Evolutionary conservation across 2,797 vertebrate species (phyloP), one percentile per base, ranked within the genome.

Genomic region (Tachyglossus aculeatus): DNA sequence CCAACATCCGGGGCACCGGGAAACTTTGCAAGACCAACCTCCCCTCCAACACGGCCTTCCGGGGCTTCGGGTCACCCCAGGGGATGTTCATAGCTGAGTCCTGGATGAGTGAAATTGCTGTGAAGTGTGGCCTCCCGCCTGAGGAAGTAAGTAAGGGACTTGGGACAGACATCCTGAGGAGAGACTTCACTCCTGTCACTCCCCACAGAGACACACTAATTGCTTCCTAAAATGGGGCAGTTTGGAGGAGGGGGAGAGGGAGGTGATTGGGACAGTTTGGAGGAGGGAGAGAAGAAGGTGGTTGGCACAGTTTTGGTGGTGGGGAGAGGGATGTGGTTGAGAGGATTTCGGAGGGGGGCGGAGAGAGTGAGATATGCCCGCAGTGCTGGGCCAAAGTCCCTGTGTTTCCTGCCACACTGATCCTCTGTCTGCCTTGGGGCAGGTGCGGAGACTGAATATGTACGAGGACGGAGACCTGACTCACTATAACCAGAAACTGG

Each of bases 61-160:
- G 98, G 48, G 98, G 97, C 43, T 99, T 99, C 12, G 97, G 97
- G 1, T 94, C 95, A 12, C 69, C 97, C 97, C 0, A 97, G 98
- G 96, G 91, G 47, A 97, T 98, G 97, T 87, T 99, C 92, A 76
- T 98, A 1, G 87, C 94, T 0, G 98, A 99, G 83, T 89, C 85
- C 63, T 99, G 97, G 96, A 96, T 99, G 67, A 94, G 76, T 0
- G 95, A 98, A 4, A 61, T 99, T 2, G 95, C 96, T 5, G 68
- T 83, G 58, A 93, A 82, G 45, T 96, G 97, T 69, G 90, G 90
- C 4, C 81, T 93, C 25, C 90, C 95, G 1, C 85, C 94, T 0
- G 94, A 98, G 57, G 90, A 98, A 90, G 98, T 98, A 87, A 69
- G 65, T 21, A 38, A 44, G n/a, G 19, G 14, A 22, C n/a, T n/a